Evolutionary conservation across 2,113 vertebrate genomes (phyloP), one percentile per base, ranked within the genome.

Genomic region (Oceanodroma tethys): DNA sequence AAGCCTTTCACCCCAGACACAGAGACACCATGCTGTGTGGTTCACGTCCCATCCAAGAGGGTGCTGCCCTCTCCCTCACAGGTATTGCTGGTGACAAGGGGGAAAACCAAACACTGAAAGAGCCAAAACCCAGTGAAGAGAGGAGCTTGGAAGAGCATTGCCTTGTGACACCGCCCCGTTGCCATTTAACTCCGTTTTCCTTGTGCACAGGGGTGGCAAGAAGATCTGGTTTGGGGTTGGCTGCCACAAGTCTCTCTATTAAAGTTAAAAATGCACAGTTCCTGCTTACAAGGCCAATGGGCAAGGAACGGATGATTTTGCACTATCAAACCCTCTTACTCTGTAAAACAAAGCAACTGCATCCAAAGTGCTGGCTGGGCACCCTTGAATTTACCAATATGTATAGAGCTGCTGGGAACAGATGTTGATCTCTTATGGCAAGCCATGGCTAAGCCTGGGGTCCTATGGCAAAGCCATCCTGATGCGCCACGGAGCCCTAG

Each of bases 21-120:
- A 36, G 60, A 71, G 42, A 70, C 5, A 3, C 5, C 0, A 0
- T 8, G 12, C 6, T 26, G 4, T 26, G 58, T 11, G 25, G 25
- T 34, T 58, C n/a, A 4, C 2, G 4, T 30, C 38, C 30, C 16
- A 3, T 67, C 30, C 65, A 58, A 29, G 20, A 17, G 11, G 36
- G 7, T 81, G 25, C 15, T 86, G 32, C 9, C 20, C 53, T 68
- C 29, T 80, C 74, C 34, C 18, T 73, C 5, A 13, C 27, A 17
- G 21, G 10, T 59, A 20, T 45, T 11, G 25, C 20, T 82, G 47
- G 42, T 48, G 50, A 16, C 5, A 38, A 10, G 6, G 14, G 6
- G 8, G 8, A 2, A 23, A 95, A 18, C 3, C 5, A 55, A 83
- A 14, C 4, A 29, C 4, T 47, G 26, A 32, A 88, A 32, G 3